Conservation (phyloP, 1,140 invertebrate genomes). For the Kradibia gibbosae region DNA sequence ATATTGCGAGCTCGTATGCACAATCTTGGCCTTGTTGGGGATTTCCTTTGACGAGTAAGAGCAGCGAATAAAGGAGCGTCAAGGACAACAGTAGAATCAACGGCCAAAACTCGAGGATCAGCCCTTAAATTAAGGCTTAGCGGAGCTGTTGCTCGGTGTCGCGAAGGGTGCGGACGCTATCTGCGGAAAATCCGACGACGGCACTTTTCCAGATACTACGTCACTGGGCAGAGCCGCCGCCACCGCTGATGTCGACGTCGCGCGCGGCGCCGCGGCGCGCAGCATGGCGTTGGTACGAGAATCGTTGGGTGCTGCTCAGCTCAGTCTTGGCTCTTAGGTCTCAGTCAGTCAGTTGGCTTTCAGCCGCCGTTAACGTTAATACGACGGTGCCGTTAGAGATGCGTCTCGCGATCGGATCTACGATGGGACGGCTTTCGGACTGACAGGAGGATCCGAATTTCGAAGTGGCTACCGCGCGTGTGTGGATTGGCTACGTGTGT, state of each 20-base stretch:
- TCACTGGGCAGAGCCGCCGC: constrained; percentile 57
- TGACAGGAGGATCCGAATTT: not conserved
- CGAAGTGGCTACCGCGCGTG: not conserved
- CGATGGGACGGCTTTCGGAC: too few species aligned
- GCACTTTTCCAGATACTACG: constrained; percentile 69
- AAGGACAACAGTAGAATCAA: too few species aligned
- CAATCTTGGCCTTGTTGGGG: not conserved
- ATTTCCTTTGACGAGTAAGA: not conserved
- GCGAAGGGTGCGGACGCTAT: not conserved
- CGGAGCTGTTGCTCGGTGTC: not conserved
- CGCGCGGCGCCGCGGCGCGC: constrained; percentile 24
- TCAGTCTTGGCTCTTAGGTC: too few species aligned
- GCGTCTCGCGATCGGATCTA: not conserved
- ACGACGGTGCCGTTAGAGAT: constrained; percentile 60
- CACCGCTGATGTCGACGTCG: not conserved
- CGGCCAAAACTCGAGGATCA: too few species aligned
- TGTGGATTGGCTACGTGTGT: not conserved
- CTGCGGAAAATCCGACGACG: constrained; percentile 57
- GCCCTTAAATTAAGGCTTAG: not conserved
- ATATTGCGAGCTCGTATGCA: not conserved
- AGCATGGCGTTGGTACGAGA: constrained; percentile 33
- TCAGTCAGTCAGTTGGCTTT: constrained; percentile 71
- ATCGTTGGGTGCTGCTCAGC: constrained; percentile 42
- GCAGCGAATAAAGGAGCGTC: not conserved
- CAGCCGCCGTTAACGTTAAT: constrained; percentile 71